Base-by-base conservation (phyloP, 2,113 vertebrate species). In the Brachyhypopomus gauderio region DNA sequence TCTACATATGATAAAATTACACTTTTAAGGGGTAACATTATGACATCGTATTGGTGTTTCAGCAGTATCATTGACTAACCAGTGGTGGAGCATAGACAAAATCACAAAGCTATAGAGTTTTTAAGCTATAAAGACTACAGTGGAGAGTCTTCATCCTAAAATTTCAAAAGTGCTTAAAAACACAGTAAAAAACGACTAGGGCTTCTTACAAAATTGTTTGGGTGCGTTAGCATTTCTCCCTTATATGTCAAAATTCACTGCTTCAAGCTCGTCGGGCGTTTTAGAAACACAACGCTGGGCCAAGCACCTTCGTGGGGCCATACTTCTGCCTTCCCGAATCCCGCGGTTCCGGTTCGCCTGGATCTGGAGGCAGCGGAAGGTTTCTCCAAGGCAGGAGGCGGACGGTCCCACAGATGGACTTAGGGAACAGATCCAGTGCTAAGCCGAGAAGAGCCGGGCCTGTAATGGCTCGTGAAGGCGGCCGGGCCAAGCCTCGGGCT, bases 401-500 rank as follows among this genome's bases (percentile, higher is more conserved):
- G 87, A 89, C 85, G 90, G 90, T 91, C 84, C 88, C 86, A 88
- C 87, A 90, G 91, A 78, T 77, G 81, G 78, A 90, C 90, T 94
- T 93, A 93, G 90, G 86, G 88, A 89, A 85, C 91, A 90, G 92
- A 93, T 94, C 92, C 90, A 90, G 89, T 89, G 89, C 94, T 94
- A 93, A 94, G 93, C 93, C 93, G 93, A 91, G 91, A 90, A 77
- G 38, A 84, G 88, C 87, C 86, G 77, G 45, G 85, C 83, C 92
- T 93, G 88, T 96, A 96, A 96, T 96, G 95, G 94, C 92, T 95
- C 94, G 94, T 94, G 95, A 93, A 93, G 93, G 45, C 95, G 93
- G 34, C 89, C 93, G 94, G 95, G 95, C 93, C 93, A 93, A 94
- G 59, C 94, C 94, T 92, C 89, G 89, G 94, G 92, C 93, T 93